phyloP scores from a whole-genome alignment of 2,888 invertebrate species.

The Lottia scabra region DNA sequence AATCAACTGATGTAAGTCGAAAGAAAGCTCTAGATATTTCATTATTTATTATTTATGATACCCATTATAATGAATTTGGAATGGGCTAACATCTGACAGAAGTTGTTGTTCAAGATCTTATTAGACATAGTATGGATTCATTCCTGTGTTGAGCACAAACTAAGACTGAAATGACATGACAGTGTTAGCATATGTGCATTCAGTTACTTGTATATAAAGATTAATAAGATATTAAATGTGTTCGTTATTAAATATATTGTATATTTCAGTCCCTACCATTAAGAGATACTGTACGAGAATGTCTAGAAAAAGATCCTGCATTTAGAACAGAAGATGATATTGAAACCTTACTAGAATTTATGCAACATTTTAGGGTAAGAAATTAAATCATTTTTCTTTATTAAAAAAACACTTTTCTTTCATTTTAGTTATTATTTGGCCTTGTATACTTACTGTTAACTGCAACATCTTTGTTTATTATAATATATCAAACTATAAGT shows the following conservation, averaged over 20 bases:
- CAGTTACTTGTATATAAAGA: too few species aligned
- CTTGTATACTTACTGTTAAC: too few species aligned
- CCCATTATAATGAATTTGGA: neutral
- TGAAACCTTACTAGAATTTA: constrained; percentile 94
- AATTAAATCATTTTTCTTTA: neutral
- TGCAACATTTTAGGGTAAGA: constrained; percentile 84
- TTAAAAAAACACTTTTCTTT: neutral
- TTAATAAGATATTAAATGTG: too few species aligned
- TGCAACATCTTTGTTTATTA: neutral
- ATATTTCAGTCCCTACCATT: constrained; percentile 57
- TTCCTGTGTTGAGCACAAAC: too few species aligned
- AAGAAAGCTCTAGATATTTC: neutral
- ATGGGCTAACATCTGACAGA: too few species aligned
- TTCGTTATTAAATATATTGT: too few species aligned
- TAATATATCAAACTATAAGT: too few species aligned
- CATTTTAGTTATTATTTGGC: too few species aligned
- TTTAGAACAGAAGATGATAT: constrained; percentile 96
- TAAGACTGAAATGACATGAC: too few species aligned
- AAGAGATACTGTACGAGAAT: constrained; percentile 94
- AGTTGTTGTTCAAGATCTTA: too few species aligned
- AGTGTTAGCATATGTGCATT: too few species aligned
- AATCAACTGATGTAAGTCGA: constrained; percentile 45
- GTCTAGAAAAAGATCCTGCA: constrained; percentile 95
- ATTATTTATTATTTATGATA: neutral
- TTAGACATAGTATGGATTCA: too few species aligned